Evolutionary conservation across 2,888 invertebrate species (phyloP).

Genomic region (Hydrotaea cyrtoneurina): DNA sequence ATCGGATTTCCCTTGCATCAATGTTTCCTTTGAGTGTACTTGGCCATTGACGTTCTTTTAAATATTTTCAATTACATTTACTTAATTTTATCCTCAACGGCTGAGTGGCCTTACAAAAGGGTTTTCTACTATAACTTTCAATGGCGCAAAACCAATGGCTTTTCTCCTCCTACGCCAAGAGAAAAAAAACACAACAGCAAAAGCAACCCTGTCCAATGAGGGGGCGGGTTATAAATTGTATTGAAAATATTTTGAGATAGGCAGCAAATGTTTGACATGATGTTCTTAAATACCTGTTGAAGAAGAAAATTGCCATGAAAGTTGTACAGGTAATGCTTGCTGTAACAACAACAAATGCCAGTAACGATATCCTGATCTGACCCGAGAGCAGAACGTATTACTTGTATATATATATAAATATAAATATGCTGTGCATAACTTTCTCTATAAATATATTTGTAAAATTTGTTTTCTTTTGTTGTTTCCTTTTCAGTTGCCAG

Average conservation of each 20-base stretch:
- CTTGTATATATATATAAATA: too few species aligned
- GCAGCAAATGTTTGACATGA: constrained; percentile 45
- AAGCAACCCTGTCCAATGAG: neutral
- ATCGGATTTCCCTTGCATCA: neutral
- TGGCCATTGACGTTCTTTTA: neutral
- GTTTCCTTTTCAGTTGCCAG: constrained; percentile 88
- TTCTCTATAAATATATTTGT: neutral
- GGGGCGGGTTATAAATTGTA: neutral
- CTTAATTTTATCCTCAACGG: constrained; percentile 31
- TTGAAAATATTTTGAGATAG: constrained; percentile 30
- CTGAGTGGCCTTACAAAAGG: constrained; percentile 48
- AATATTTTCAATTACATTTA: constrained; percentile 46
- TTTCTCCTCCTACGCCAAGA: constrained; percentile 14
- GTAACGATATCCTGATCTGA: too few species aligned
- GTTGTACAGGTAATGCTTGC: neutral
- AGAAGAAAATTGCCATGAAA: constrained; percentile 12
- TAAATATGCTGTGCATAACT: too few species aligned
- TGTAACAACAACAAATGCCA: neutral
- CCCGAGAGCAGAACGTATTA: too few species aligned
- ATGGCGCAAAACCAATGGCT: constrained; percentile 47
- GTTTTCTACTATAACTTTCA: constrained; percentile 38
- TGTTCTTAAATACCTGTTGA: constrained; percentile 34
- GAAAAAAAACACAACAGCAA: neutral
- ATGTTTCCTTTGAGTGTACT: constrained; percentile 30
- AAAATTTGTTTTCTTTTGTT: constrained; percentile 27